Base-by-base conservation (phyloP, 2,797 vertebrate species). In the Macropodus opercularis region DNA sequence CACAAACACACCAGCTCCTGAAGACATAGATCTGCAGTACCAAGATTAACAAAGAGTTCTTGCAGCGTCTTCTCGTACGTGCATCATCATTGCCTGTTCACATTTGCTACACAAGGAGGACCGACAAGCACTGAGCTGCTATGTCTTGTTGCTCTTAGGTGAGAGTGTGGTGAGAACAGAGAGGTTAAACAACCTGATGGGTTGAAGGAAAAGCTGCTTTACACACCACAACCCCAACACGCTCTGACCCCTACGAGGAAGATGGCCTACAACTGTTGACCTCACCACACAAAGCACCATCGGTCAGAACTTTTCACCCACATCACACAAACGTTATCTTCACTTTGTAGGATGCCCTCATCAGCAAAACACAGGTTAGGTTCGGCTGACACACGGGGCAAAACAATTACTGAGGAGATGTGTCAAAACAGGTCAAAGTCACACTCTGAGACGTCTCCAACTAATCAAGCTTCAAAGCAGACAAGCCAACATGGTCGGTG, bases 21-120 rank as follows among this genome's bases (percentile, higher is more conserved):
- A 21, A 60, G 6, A 44, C 35, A 47, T 2, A 11, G 3, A 53
- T 43, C 9, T 19, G 40, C 34, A 53, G 21, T 15, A 35, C 17
- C 8, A 52, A n/a, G 36, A 63, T 17, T 14, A 41, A 26, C 42
- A 35, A 35, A 14, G 3, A n/a, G n/a, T n/a, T n/a, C n/a, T n/a
- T n/a, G n/a, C n/a, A n/a, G n/a, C n/a, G n/a, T n/a, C n/a, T n/a
- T n/a, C n/a, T n/a, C n/a, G n/a, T n/a, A n/a, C n/a, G n/a, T n/a
- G n/a, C n/a, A n/a, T n/a, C n/a, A n/a, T n/a, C n/a, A n/a, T n/a
- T n/a, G n/a, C n/a, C n/a, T n/a, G n/a, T n/a, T n/a, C n/a, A n/a
- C n/a, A n/a, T n/a, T n/a, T 86, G 81, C 65, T 78, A 78, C 57
- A 48, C 72, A 72, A 87, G 55, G 69, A 75, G 13, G 48, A 24